Evolutionary conservation across 2,113 vertebrate species (phyloP), one percentile per base, ranked within the genome.

Genomic region (Gnathonemus echidnorhynchus): DNA sequence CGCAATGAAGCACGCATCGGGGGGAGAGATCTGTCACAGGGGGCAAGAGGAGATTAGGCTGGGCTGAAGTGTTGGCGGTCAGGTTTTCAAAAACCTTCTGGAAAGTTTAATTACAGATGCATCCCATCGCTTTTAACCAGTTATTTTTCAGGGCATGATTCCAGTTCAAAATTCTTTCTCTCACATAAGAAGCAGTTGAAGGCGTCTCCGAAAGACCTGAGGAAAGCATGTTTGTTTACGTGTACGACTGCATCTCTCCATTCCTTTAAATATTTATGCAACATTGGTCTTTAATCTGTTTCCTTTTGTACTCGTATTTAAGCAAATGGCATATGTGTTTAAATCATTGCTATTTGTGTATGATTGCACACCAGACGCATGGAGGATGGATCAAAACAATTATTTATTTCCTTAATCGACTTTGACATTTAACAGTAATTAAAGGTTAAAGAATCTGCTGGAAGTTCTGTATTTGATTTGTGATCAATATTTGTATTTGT

Each of bases 391-490:
- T 77, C 24, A 31, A 86, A 89, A 13, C 89, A 87, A 91, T 27
- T 70, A 70, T 91, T 89, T 89, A 91, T 91, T 91, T 49, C 70
- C 58, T 24, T 53, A 62, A 86, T 91, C 84, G 52, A 89, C 88
- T 56, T 27, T 5, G 31, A 39, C 49, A 53, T 91, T 91, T 89
- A 58, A n/a, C 86, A 91, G 50, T 56, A 74, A 89, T 87, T 80
- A 89, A 91, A 87, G 31, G 35, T 46, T 46, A 31, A 86, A 88
- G 35, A 88, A 53, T 31, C 17, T 88, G 35, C 87, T 39, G 56
- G 35, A 58, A 62, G 27, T 88, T 88, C 21, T 45, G 35, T 7
- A 86, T 27, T 50, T 86, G 83, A 48, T 87, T 87, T 87, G 86
- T 35, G 15, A 13, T 53, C 48, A 35, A 6, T 77, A 42, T 77